Percentiles rank a stretch among this genome's conserved stretches.
phyloP scores from a whole-genome alignment of 2,888 invertebrate species.

The Chymomyza amoena region DNA sequence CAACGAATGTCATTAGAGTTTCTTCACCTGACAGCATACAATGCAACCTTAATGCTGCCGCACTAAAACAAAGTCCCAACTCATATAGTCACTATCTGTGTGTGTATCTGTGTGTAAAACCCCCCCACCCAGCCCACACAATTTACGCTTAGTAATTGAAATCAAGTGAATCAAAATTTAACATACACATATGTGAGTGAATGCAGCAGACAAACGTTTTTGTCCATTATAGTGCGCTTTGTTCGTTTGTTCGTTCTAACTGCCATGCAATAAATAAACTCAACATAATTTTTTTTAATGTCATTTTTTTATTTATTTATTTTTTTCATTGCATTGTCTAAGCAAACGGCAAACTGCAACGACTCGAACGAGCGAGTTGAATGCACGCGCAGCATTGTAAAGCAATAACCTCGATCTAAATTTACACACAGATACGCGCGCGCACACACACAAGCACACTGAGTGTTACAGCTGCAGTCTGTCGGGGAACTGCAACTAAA shows the following conservation, averaged over 20 bases:
- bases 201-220: too few species aligned
- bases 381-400: conserved; percentile 78
- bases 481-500: not conserved
- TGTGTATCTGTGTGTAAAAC: not conserved
- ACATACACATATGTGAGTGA: not conserved
- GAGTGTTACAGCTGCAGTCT: conserved; percentile 27
- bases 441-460: conserved; percentile 33
- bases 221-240: conserved; percentile 20
- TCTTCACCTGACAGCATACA: conserved; percentile 45
- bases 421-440: conserved; percentile 65
- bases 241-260: conserved; percentile 11
- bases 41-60: conserved; percentile 46
- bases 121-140: not conserved
- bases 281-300: conserved; percentile 62
- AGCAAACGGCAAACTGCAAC: conserved; percentile 30
- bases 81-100: not conserved
- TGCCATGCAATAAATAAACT: conserved; percentile 56
- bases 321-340: conserved; percentile 14
- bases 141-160: not conserved
- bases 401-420: conserved; percentile 79
- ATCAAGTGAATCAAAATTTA: not conserved
- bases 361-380: conserved; percentile 56
- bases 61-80: conserved; percentile 36
- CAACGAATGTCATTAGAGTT: conserved; percentile 58
- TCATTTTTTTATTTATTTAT: conserved; percentile 28